A percentile compares a stretch with the other conserved stretches of the same genome.
These are phyloP conservation scores for Conchocele bisecta DNA, from an alignment of 2,888 invertebrate species.

Conservation along the genomic window DNA sequence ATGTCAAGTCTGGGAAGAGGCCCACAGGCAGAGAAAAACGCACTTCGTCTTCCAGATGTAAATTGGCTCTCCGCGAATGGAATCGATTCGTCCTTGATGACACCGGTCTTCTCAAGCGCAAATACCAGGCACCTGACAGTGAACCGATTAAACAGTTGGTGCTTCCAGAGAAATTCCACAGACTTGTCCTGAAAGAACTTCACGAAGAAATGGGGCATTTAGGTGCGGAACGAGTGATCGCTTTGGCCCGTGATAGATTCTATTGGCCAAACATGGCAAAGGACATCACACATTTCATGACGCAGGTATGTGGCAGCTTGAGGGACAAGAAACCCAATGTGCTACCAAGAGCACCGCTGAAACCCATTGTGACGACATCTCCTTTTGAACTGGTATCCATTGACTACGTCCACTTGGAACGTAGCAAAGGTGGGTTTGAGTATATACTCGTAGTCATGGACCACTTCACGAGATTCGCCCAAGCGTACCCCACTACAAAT, in stretches of 20 bases:
- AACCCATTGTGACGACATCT: slow-evolving; percentile 16
- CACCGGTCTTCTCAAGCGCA: neutral
- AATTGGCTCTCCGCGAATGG: slow-evolving; percentile 18
- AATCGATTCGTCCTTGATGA: slow-evolving; percentile 7
- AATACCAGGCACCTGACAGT: neutral
- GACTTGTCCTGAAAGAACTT: slow-evolving; percentile 10
- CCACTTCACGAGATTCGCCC: slow-evolving; percentile 26
- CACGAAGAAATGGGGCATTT: slow-evolving; percentile 33
- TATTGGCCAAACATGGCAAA: slow-evolving; percentile 37
- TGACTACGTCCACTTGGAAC: slow-evolving; percentile 26
- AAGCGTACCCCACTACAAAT: slow-evolving; percentile 24
- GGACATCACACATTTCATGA: slow-evolving; percentile 21
- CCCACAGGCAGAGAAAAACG: neutral
- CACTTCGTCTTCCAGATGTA: neutral
- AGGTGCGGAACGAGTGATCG: slow-evolving; percentile 14
- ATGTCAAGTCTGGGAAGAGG: neutral
- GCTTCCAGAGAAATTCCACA: slow-evolving; percentile 22
- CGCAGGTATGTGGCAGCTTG: slow-evolving; percentile 12
- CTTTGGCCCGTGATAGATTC: slow-evolving; percentile 20
- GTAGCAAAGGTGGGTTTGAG: slow-evolving; percentile 18
- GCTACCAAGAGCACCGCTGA: neutral
- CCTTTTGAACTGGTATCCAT: slow-evolving; percentile 27
- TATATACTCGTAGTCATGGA: slow-evolving; percentile 23
- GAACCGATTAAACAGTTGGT: slow-evolving; percentile 21
- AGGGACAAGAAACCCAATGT: slow-evolving; percentile 15